Conservation (phyloP, 2,888 invertebrate genomes). For the Lutraria lutraria region DNA sequence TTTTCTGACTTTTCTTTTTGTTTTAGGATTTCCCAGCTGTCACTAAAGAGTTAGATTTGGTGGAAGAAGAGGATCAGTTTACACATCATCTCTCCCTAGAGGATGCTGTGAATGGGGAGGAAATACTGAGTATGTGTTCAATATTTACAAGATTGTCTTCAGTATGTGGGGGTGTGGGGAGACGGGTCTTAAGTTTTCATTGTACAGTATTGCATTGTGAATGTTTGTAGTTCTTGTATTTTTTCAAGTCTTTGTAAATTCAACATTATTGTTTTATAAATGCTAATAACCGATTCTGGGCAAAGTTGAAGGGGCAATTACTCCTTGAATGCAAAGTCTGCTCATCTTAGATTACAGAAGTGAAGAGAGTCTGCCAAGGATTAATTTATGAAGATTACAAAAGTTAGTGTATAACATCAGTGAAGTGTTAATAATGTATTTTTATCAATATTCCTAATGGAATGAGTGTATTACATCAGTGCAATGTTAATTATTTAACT, state of each 20-base stretch:
- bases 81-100: slow-evolving; percentile 97
- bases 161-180: neutral
- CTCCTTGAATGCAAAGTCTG: no score
- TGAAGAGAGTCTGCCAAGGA: neutral
- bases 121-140: slow-evolving; percentile 93
- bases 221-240: neutral
- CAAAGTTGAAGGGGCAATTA: no score
- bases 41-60: slow-evolving; percentile 95
- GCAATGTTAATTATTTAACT: no score
- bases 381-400: neutral
- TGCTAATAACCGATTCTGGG: no score
- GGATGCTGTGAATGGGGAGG: slow-evolving; percentile 95
- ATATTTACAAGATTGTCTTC: neutral
- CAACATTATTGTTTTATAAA: no score
- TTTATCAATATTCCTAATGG: no score
- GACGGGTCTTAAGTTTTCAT: neutral
- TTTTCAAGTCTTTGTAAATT: no score
- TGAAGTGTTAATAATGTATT: no score
- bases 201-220: neutral
- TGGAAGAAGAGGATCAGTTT: slow-evolving; percentile 98
- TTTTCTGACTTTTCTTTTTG: slow-evolving; percentile 35
- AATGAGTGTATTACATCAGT: no score
- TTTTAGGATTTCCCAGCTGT: slow-evolving; percentile 93
- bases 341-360: neutral
- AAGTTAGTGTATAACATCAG: neutral